These are phyloP conservation scores for Centropus bengalensis DNA, from an alignment of 2,113 vertebrate genomes.

Conservation along the genomic window DNA sequence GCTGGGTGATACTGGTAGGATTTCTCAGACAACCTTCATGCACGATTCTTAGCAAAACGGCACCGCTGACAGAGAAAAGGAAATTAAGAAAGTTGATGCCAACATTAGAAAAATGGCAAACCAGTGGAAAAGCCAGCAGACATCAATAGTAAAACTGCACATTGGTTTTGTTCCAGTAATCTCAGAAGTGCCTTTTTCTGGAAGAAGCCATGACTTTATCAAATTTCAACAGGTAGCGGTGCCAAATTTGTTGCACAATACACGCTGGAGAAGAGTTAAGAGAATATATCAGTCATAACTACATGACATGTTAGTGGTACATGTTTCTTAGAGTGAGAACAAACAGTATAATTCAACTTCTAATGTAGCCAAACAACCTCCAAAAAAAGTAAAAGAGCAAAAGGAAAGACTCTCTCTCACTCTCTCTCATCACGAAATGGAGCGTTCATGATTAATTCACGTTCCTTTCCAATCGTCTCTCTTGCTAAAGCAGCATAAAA, in stretches of 20 bases:
- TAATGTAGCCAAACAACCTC: slow-evolving; percentile 55
- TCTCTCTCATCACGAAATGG: neutral
- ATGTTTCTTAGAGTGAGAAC: slow-evolving; percentile 16
- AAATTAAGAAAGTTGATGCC: neutral
- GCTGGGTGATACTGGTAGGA: neutral
- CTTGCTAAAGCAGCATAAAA: slow-evolving; percentile 42
- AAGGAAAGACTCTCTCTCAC: neutral
- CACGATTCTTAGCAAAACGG: neutral
- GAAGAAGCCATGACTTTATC: neutral
- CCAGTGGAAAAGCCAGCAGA: neutral
- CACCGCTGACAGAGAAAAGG: neutral
- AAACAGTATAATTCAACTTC: slow-evolving; percentile 47
- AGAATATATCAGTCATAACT: neutral
- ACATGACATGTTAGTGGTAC: neutral
- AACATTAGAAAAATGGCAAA: neutral
- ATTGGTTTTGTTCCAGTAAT: neutral
- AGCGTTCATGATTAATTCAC: slow-evolving; percentile 62
- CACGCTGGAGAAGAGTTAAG: neutral
- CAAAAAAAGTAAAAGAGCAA: slow-evolving; percentile 13
- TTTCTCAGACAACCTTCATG: neutral
- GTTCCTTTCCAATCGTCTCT: neutral
- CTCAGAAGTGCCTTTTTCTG: neutral
- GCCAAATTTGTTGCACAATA: slow-evolving; percentile 18
- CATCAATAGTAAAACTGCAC: neutral
- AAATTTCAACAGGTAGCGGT: slow-evolving; percentile 20